phyloP scores from a whole-genome alignment of 2,797 vertebrate species.

The Thripadectes ignobilis region DNA sequence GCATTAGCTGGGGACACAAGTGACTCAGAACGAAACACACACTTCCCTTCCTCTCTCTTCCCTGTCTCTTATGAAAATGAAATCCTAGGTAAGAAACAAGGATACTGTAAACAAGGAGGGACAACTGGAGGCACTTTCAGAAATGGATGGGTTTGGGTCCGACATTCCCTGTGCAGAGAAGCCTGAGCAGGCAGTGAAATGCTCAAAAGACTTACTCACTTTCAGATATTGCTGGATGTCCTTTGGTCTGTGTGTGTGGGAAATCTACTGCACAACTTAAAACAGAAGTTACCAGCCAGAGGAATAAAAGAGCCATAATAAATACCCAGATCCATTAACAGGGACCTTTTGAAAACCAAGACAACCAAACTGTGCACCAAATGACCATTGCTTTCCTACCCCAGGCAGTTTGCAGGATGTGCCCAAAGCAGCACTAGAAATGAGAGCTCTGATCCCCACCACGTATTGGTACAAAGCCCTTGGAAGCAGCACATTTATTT shows the following conservation, averaged over 20 bases:
- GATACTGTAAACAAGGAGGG: background rate
- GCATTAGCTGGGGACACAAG: too few species aligned
- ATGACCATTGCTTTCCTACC: background rate
- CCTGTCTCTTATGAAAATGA: too few species aligned
- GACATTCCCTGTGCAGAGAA: background rate
- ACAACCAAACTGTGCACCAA: background rate
- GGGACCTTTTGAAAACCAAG: background rate
- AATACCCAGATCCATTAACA: background rate
- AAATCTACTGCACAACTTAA: too few species aligned
- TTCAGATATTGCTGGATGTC: too few species aligned
- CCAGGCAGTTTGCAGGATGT: background rate
- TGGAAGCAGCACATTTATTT: too few species aligned
- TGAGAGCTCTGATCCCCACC: background rate
- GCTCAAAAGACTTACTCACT: background rate
- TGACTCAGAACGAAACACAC: too few species aligned
- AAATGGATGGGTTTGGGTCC: accelerated
- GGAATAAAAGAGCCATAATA: background rate
- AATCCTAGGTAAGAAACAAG: background rate
- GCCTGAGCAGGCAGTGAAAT: background rate
- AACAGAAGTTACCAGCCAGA: background rate
- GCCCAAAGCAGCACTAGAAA: too few species aligned
- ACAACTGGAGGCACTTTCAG: background rate
- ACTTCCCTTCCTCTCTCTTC: too few species aligned
- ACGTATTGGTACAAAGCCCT: accelerated
- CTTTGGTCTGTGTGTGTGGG: background rate